Evolutionary conservation across 1,140 invertebrate species (phyloP).

Genomic region (Hestina assimilis): DNA sequence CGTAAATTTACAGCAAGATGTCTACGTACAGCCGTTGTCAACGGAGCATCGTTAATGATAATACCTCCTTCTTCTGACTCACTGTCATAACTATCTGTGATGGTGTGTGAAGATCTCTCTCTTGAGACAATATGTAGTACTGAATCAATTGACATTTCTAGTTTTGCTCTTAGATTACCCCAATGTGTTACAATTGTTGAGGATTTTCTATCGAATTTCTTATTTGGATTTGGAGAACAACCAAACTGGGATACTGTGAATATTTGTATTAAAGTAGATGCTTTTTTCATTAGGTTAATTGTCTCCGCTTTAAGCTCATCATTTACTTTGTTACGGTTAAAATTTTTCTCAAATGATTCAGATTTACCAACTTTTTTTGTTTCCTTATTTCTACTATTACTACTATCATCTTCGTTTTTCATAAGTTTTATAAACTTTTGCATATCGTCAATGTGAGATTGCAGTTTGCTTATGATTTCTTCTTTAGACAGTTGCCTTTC

Average conservation of each 20-base stretch:
- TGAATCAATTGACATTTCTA: constrained; percentile 93
- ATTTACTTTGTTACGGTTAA: constrained; percentile 55
- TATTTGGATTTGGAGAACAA: constrained; percentile 94
- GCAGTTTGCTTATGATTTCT: constrained; percentile 90
- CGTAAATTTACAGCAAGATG: constrained; percentile 92
- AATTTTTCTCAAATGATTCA: constrained; percentile 83
- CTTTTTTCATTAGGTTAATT: constrained; percentile 93
- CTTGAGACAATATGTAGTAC: constrained; percentile 84
- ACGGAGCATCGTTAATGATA: constrained; percentile 69
- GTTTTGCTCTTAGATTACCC: constrained; percentile 94
- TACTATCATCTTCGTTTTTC: constrained; percentile 90
- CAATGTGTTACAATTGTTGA: constrained; percentile 92
- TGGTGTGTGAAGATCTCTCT: constrained; percentile 65
- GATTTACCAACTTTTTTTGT: constrained; percentile 76
- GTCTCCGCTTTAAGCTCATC: constrained; percentile 77
- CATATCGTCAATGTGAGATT: constrained; percentile 97
- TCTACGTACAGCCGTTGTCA: constrained; percentile 94
- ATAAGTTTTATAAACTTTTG: constrained; percentile 98
- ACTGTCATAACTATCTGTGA: constrained; percentile 77
- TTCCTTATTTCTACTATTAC: constrained; percentile 79
- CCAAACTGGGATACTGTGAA: constrained; percentile 95
- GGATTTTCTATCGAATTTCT: constrained; percentile 86
- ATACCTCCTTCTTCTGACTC: constrained; percentile 78
- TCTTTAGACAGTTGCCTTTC: constrained; percentile 97
- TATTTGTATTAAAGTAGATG: constrained; percentile 92